Percentiles rank a stretch among this genome's conserved stretches.
Evolutionary conservation across 2,113 vertebrate species (phyloP).

Genomic region (Tylochromis polylepis): DNA sequence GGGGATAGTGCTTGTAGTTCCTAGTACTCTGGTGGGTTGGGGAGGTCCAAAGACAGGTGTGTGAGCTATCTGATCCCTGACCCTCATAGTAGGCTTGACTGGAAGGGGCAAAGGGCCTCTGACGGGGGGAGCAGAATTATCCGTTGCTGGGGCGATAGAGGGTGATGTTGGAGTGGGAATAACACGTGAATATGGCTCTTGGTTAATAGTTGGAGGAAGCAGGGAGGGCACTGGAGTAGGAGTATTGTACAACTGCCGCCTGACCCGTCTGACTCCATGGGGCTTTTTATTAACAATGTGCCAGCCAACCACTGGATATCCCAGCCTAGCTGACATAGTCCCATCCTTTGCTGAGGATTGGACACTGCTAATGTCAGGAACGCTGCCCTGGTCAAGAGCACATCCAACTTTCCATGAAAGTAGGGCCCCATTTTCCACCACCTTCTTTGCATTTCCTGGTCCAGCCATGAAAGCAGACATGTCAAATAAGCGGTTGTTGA

Average conservation of each 20-base stretch:
- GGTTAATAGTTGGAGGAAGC: slow-evolving; percentile 83
- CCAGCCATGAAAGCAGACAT: slow-evolving; percentile 98
- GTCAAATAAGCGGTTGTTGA: slow-evolving; percentile 95
- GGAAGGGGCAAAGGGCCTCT: slow-evolving; percentile 87
- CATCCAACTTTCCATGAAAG: slow-evolving; percentile 95
- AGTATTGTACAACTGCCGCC: slow-evolving; percentile 88
- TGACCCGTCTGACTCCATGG: slow-evolving; percentile 83
- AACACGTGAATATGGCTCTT: slow-evolving; percentile 84
- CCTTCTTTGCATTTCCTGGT: slow-evolving; percentile 95
- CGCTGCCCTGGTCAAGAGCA: slow-evolving; percentile 83
- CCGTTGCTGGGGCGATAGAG: slow-evolving; percentile 85
- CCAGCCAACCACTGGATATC: slow-evolving; percentile 96
- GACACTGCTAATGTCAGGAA: slow-evolving; percentile 88
- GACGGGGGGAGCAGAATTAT: slow-evolving; percentile 80
- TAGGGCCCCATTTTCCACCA: slow-evolving; percentile 92
- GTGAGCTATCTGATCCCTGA: slow-evolving; percentile 87
- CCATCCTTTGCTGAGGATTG: slow-evolving; percentile 90
- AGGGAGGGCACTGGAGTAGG: slow-evolving; percentile 87
- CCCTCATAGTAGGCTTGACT: slow-evolving; percentile 87
- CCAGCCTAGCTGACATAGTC: slow-evolving; percentile 87
- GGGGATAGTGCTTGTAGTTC: slow-evolving; percentile 75
- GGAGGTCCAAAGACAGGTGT: slow-evolving; percentile 85
- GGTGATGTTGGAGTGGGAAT: slow-evolving; percentile 90
- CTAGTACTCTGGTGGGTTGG: slow-evolving; percentile 86
- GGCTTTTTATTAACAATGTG: slow-evolving; percentile 97